Conservation (phyloP, 2,797 vertebrate genomes). For the Fratercula arctica region DNA sequence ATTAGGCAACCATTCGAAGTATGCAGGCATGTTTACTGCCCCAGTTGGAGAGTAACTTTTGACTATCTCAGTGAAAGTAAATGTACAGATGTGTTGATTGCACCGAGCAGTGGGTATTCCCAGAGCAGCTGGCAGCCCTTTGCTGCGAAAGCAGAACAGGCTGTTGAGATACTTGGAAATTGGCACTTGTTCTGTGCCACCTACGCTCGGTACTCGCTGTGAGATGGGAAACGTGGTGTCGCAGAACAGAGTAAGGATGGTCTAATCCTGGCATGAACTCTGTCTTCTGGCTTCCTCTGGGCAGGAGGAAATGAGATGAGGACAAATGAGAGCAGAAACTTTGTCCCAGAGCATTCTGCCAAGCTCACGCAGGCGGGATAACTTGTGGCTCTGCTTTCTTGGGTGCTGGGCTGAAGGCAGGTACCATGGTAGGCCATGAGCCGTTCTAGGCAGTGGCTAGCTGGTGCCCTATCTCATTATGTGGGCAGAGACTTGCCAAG, state of each 20-base stretch:
- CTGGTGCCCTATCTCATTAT: neutral
- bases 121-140: neutral
- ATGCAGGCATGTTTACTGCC: neutral
- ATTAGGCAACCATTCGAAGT: neutral
- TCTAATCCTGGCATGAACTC: neutral
- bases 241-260: neutral
- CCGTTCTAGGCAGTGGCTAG: neutral
- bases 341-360: neutral
- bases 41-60: neutral
- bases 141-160: neutral
- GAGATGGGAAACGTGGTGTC: neutral
- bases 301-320: neutral
- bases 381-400: neutral
- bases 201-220: fast-evolving
- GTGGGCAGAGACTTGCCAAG: neutral
- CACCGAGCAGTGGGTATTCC: neutral
- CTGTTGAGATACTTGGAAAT: neutral
- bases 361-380: neutral
- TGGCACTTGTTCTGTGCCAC: neutral
- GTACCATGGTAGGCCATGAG: neutral
- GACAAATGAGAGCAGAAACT: neutral
- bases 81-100: neutral
- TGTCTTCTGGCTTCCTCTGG: neutral
- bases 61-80: neutral
- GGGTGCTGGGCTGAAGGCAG: neutral